These are phyloP conservation scores for Caenorhabditis elegans DNA, from an alignment of 1,140 invertebrate species.

Conservation along the genomic window WBcel235 BX284604.4:8936001-8936500, in stretches of 20 bases:
- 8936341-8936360: slow-evolving; percentile 2
- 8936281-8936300: not conserved
- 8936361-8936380: not conserved
- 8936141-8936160: too few species aligned
- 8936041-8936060: slow-evolving; percentile 12
- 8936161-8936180: too few species aligned
- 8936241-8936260: not conserved
- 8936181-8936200: too few species aligned
- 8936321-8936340: not conserved
- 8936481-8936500: not conserved
- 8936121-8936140: too few species aligned
- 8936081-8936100: too few species aligned
- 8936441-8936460: slow-evolving; percentile 5
- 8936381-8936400: too few species aligned
- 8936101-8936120: too few species aligned
- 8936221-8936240: slow-evolving; percentile 1
- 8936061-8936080: not conserved
- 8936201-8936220: not conserved
- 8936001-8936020: not conserved
- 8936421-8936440: slow-evolving; percentile 17
- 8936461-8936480: not conserved
- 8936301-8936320: not conserved
- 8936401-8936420: too few species aligned
- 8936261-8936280: slow-evolving; percentile 3
- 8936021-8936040: not conserved